Conservation (phyloP, 2,113 vertebrate genomes). For the Perognathus longimembris region DNA sequence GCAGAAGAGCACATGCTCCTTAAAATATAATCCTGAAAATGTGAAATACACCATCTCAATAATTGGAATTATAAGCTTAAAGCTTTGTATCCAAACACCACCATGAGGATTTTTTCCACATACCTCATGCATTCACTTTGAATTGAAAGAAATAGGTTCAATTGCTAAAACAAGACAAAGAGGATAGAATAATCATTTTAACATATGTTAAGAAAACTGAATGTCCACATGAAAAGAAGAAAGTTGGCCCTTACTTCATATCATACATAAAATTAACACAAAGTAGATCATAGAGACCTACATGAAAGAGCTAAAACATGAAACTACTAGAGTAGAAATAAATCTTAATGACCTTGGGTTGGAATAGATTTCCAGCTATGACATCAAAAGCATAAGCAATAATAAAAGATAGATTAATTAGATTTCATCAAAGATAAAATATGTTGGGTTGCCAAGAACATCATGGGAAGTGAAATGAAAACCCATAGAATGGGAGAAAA, state of each 20-base stretch:
- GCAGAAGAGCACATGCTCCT: background rate
- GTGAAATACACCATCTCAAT: background rate
- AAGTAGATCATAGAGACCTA: constrained; percentile 3
- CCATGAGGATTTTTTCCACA: background rate
- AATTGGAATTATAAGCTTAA: background rate
- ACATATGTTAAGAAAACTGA: background rate
- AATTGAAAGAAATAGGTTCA: constrained; percentile 23
- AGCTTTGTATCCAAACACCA: constrained; percentile 28
- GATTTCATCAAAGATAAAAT: background rate
- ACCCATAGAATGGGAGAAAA: background rate
- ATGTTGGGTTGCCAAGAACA: background rate
- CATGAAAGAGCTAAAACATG: background rate
- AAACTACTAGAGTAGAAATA: constrained; percentile 21
- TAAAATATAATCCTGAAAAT: background rate
- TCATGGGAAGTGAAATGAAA: background rate
- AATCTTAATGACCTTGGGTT: background rate
- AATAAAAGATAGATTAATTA: constrained; percentile 24
- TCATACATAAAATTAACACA: constrained; percentile 26
- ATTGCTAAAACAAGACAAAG: background rate
- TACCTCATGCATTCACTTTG: background rate
- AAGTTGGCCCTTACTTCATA: background rate
- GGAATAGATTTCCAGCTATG: background rate
- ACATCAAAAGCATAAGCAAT: background rate
- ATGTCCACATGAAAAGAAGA: background rate
- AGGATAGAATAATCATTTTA: background rate